phyloP scores from a whole-genome alignment of 2,888 invertebrate genomes.

The Harpalus rubripes region DNA sequence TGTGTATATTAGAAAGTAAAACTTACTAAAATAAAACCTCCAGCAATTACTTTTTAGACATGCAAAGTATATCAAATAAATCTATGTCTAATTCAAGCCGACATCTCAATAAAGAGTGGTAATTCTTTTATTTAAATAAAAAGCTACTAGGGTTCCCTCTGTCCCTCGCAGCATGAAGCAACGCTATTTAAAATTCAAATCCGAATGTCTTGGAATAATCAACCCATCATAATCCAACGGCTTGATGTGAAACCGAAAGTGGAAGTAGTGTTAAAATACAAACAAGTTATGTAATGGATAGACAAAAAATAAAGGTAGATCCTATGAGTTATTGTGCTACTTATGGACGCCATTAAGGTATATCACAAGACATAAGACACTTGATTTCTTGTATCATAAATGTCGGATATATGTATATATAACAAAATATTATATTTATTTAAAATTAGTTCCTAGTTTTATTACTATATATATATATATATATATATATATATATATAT shows the following conservation, averaged over 20 bases:
- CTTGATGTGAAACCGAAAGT: constrained; percentile 29
- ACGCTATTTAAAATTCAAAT: constrained; percentile 49
- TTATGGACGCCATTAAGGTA: constrained; percentile 17
- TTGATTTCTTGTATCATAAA: too few relatives aligned
- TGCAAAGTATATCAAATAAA: constrained; percentile 44
- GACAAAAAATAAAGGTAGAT: constrained; percentile 35
- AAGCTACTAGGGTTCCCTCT: neutral
- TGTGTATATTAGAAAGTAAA: neutral
- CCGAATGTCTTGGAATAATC: constrained; percentile 33
- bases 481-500: too few relatives aligned
- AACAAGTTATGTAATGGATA: constrained; percentile 35
- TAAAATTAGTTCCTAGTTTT: too few relatives aligned
- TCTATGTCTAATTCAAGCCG: constrained; percentile 30
- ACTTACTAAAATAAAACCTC: neutral
- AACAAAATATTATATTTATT: too few relatives aligned
- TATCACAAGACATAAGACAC: neutral
- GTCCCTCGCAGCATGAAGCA: constrained; percentile 29
- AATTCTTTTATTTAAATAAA: constrained; percentile 6
- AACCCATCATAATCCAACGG: constrained; percentile 33
- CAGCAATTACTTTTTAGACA: constrained; percentile 1
- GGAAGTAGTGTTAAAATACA: constrained; percentile 35
- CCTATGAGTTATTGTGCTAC: constrained; percentile 32
- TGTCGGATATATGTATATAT: too few relatives aligned
- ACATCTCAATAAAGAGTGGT: constrained; percentile 36
- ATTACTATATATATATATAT: too few relatives aligned